phyloP scores from a whole-genome alignment of 2,888 invertebrate genomes.

The Stenchaetothrips biformis region DNA sequence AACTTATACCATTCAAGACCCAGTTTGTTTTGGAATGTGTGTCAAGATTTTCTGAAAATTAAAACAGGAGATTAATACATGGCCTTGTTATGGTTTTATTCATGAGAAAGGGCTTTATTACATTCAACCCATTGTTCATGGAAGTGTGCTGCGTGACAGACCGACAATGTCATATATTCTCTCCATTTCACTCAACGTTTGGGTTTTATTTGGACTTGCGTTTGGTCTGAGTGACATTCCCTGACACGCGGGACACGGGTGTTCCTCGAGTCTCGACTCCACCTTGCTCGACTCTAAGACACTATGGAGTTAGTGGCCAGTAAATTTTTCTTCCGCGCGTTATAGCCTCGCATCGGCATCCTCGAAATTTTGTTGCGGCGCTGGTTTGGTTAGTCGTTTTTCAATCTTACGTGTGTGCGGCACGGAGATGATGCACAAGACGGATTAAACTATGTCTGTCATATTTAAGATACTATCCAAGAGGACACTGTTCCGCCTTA shows the following conservation, averaged over 20 bases:
- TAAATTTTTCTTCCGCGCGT: not conserved
- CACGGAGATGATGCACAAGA: no score
- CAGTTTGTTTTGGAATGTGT: not conserved
- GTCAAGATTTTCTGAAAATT: not conserved
- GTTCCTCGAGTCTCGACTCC: no score
- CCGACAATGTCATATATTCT: no score
- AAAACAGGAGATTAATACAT: not conserved
- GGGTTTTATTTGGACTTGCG: no score
- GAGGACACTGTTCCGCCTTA: not conserved
- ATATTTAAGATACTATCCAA: not conserved
- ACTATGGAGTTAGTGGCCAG: no score
- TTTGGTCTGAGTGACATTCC: no score
- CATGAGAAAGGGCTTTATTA: no score
- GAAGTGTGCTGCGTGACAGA: not conserved
- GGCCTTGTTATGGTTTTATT: not conserved
- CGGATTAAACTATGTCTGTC: not conserved
- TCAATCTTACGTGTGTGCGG: no score
- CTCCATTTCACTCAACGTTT: no score
- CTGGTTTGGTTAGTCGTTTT: no score
- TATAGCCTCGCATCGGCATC: not conserved
- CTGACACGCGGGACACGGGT: no score
- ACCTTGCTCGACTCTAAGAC: no score
- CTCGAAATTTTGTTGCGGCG: not conserved
- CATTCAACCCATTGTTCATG: not conserved
- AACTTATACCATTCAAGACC: not conserved